phyloP scores from a whole-genome alignment of 2,888 invertebrate genomes.

The Galerucella pusilla region DNA sequence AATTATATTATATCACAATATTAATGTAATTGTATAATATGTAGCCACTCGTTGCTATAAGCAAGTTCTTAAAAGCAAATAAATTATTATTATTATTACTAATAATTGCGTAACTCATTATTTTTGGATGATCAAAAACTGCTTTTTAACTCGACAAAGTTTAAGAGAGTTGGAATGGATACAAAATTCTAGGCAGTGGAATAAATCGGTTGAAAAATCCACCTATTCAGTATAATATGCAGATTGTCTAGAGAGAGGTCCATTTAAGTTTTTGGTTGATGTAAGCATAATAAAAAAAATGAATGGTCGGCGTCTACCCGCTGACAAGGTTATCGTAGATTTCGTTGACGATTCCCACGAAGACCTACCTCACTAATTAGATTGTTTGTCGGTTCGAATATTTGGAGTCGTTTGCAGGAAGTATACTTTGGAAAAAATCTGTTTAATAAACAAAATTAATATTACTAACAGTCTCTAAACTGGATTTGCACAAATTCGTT shows the following conservation, averaged over 20 bases:
- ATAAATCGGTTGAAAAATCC: background rate
- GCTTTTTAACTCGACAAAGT: too few species aligned
- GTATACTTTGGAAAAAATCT: background rate
- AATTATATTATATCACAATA: too few species aligned
- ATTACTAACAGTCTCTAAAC: background rate
- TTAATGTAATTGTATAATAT: too few species aligned
- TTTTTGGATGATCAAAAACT: too few species aligned
- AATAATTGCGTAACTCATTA: too few species aligned
- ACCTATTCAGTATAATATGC: background rate
- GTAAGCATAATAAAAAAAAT: slow-evolving; percentile 10
- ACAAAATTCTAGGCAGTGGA: background rate
- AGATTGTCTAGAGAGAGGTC: background rate
- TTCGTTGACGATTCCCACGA: slow-evolving; percentile 29
- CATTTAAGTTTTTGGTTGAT: background rate
- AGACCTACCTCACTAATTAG: slow-evolving; percentile 14
- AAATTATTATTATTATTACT: too few species aligned
- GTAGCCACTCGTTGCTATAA: too few species aligned
- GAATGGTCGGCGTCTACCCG: slow-evolving; percentile 25
- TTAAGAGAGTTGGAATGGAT: too few species aligned
- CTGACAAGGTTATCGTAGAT: slow-evolving; percentile 21
- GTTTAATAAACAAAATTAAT: too few species aligned
- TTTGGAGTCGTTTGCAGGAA: background rate
- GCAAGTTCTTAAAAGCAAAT: too few species aligned
- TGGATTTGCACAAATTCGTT: background rate
- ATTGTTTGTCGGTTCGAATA: background rate